phyloP scores from a whole-genome alignment of 1,140 invertebrate species.

The Galleria mellonella region DNA sequence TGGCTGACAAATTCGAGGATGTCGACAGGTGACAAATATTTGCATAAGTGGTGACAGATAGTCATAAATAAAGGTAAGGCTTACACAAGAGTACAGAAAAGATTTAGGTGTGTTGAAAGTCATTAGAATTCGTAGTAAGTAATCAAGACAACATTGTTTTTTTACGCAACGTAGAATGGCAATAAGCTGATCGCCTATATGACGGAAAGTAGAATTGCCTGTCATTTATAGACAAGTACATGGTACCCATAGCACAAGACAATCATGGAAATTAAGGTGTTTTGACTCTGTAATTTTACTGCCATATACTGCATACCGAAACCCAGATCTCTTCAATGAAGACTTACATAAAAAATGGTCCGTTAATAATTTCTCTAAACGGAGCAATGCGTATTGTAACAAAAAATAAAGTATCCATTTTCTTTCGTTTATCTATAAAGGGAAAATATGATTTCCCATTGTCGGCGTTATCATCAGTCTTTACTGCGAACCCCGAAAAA shows the following conservation, averaged over 20 bases:
- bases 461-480: slow-evolving; percentile 45
- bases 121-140: no score
- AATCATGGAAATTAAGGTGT: no score
- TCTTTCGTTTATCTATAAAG: slow-evolving; percentile 33
- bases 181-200: no score
- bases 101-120: not conserved
- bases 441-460: slow-evolving; percentile 54
- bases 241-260: no score
- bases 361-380: slow-evolving; percentile 46
- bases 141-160: no score
- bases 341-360: slow-evolving; percentile 19
- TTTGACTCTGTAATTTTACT: no score
- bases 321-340: not conserved
- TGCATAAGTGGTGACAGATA: not conserved
- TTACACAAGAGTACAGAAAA: not conserved
- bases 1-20: slow-evolving; percentile 41
- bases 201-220: no score
- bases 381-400: slow-evolving; percentile 34
- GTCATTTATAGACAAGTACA: no score
- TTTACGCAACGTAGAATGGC: no score
- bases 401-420: slow-evolving; percentile 55
- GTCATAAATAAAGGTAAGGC: no score
- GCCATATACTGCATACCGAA: no score
- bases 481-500: slow-evolving; percentile 35
- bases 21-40: slow-evolving; percentile 21